phyloP scores from a whole-genome alignment of 2,888 invertebrate species.

The Drosophila birchii region DNA sequence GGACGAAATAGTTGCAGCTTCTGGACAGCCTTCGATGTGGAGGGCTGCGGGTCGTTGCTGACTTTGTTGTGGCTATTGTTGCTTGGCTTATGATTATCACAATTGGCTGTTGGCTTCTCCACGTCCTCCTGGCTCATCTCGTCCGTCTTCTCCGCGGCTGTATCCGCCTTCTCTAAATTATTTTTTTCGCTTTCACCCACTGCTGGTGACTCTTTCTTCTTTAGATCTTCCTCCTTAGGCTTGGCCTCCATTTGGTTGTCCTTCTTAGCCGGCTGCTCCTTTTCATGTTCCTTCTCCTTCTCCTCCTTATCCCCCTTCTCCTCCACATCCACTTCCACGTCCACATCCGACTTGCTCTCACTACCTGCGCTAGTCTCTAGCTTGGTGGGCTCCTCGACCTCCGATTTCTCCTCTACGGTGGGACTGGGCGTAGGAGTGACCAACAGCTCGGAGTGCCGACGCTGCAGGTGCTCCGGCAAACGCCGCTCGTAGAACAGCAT shows the following conservation, averaged over 20 bases:
- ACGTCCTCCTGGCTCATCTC: conserved; percentile 25
- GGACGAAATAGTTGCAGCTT: conserved; percentile 74
- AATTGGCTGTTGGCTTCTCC: conserved; percentile 76
- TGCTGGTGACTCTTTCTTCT: not conserved
- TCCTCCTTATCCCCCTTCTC: conserved; percentile 1
- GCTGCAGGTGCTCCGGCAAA: conserved; percentile 84
- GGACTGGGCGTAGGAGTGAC: conserved; percentile 74
- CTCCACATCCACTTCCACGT: conserved; percentile 16
- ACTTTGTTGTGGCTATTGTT: conserved; percentile 45
- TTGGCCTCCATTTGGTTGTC: conserved; percentile 5
- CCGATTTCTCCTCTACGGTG: conserved; percentile 63
- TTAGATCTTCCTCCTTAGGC: conserved; percentile 3
- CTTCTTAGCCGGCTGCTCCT: not conserved
- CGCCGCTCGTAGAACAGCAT: conserved; percentile 98
- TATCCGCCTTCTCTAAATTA: not conserved
- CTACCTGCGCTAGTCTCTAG: conserved; percentile 19
- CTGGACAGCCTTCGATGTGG: conserved; percentile 66
- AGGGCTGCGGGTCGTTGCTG: conserved; percentile 60
- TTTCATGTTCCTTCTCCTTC: not conserved
- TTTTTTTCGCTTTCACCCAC: conserved; percentile 1
- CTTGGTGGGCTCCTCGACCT: conserved; percentile 39
- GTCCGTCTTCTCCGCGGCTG: conserved; percentile 7
- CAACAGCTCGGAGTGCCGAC: conserved; percentile 82
- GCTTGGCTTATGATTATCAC: conserved; percentile 82
- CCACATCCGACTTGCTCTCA: conserved; percentile 29